phyloP scores from a whole-genome alignment of 2,888 invertebrate species.

The Stegana nigrithorax region DNA sequence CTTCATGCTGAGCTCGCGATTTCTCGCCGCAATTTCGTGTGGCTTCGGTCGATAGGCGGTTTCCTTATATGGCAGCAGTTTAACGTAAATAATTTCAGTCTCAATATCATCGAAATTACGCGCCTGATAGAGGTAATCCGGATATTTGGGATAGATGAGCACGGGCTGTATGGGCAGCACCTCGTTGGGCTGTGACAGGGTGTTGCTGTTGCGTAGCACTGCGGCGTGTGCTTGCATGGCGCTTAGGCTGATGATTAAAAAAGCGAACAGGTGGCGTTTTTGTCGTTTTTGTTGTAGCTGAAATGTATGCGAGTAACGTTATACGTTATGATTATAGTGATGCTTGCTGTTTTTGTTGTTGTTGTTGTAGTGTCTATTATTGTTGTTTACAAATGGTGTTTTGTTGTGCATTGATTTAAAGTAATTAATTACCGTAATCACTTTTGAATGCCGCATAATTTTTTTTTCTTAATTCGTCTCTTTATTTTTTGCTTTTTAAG shows the following conservation, averaged over 20 bases:
- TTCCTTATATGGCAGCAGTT: slow-evolving; percentile 46
- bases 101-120: slow-evolving; percentile 44
- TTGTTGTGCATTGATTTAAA: not conserved
- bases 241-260: slow-evolving; percentile 36
- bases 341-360: slow-evolving; percentile 1
- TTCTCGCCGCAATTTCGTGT: slow-evolving; percentile 34
- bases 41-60: slow-evolving; percentile 55
- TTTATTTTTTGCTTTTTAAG: no score
- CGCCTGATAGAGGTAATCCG: slow-evolving; percentile 39
- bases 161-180: slow-evolving; percentile 58
- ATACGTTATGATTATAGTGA: no score
- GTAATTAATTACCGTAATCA: slow-evolving; percentile 12
- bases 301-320: no score
- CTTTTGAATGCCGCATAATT: slow-evolving; percentile 10
- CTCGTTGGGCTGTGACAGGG: slow-evolving; percentile 47
- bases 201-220: not conserved
- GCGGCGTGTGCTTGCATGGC: slow-evolving; percentile 10
- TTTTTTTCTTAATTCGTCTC: no score
- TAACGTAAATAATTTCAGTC: slow-evolving; percentile 56
- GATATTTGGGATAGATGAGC: slow-evolving; percentile 52
- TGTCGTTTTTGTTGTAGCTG: no score
- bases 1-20: slow-evolving; percentile 36
- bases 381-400: not conserved
- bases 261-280: no score
- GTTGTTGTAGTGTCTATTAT: no score